A percentile compares a stretch with the other conserved stretches of the same genome.
Evolutionary conservation across 1,140 invertebrate genomes (phyloP).

Genomic region (Drosophila kohkoa): DNA sequence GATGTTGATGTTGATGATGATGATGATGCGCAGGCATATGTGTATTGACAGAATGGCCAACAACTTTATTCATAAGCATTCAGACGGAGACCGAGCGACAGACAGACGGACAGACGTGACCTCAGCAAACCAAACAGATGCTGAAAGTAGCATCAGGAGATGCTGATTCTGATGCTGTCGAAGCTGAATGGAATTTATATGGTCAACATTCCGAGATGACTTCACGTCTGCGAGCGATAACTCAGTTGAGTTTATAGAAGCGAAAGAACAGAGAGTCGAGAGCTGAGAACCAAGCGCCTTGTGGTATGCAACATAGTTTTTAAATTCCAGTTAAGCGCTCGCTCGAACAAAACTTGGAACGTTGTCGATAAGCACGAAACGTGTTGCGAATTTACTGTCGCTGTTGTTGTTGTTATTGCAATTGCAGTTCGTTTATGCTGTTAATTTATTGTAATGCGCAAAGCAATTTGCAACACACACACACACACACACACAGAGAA

Average conservation of each 20-base stretch:
- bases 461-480: conserved; percentile 58
- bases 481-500: conserved; percentile 13
- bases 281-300: conserved; percentile 22
- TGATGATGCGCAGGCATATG: background rate
- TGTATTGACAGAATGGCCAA: conserved; percentile 76
- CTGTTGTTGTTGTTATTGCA: conserved; percentile 18
- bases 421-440: conserved; percentile 53
- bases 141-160: conserved; percentile 10
- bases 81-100: no score
- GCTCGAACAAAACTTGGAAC: conserved; percentile 27
- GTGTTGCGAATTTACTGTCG: conserved; percentile 43
- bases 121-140: conserved; percentile 59
- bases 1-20: conserved; percentile 8
- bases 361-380: conserved; percentile 70
- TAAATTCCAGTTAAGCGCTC: conserved; percentile 54
- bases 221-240: conserved; percentile 81
- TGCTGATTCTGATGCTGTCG: conserved; percentile 1
- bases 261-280: conserved; percentile 3
- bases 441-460: conserved; percentile 78
- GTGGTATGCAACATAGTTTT: conserved; percentile 57
- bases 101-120: conserved; percentile 61
- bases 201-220: conserved; percentile 67
- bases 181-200: conserved; percentile 34
- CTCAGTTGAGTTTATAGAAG: conserved; percentile 70
- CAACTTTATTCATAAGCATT: conserved; percentile 82